Evolutionary conservation across 2,797 vertebrate genomes (phyloP).

Genomic region (Ctenosaura bakeri): DNA sequence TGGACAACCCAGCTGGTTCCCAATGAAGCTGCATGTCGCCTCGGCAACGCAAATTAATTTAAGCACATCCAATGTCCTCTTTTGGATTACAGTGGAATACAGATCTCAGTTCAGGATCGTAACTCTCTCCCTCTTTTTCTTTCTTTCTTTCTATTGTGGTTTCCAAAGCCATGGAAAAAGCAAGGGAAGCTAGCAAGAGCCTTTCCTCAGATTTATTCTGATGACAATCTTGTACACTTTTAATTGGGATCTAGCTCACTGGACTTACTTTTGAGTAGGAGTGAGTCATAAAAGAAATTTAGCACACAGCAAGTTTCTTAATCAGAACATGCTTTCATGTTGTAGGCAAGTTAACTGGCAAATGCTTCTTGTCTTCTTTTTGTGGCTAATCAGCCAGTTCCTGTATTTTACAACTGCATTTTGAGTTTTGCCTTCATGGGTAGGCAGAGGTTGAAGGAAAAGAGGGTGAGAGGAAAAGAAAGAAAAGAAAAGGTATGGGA

Average conservation of each 20-base stretch:
- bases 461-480: too few species aligned
- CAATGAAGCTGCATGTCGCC: constrained; percentile 25
- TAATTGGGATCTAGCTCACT: not conserved
- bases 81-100: constrained; percentile 8
- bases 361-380: too few species aligned
- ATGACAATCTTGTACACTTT: not conserved
- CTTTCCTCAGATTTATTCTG: not conserved
- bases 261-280: not conserved
- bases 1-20: constrained; percentile 48
- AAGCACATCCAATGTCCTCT: constrained; percentile 23
- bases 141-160: not conserved
- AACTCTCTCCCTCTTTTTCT: too few species aligned
- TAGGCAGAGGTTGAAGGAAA: too few species aligned
- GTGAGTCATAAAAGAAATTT: not conserved
- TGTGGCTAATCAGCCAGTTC: too few species aligned
- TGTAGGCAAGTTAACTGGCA: not conserved
- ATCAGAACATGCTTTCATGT: not conserved
- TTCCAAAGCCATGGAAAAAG: not conserved
- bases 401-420: too few species aligned
- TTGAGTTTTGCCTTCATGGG: too few species aligned
- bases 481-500: too few species aligned
- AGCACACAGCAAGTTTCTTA: not conserved
- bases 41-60: constrained; percentile 41
- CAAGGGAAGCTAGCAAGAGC: not conserved
- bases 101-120: constrained; percentile 6